Conservation (phyloP, 2,797 vertebrate species). For the Spinibarbus caldwelli region DNA sequence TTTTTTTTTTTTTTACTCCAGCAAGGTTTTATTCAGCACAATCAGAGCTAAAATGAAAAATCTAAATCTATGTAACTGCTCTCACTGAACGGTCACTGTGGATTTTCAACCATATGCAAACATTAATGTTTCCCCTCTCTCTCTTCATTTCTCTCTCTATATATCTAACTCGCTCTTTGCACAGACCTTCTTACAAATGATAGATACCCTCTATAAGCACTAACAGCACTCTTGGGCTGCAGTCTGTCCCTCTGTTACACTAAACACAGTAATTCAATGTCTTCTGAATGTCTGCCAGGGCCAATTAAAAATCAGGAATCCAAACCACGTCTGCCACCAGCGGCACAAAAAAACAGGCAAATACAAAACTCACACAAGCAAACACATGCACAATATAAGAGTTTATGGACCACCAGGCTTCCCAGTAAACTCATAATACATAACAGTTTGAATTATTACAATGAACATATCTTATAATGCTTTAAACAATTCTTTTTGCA, state of each 20-base stretch:
- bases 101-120: conserved; percentile 20
- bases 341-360: conserved; percentile 7
- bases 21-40: conserved; percentile 1
- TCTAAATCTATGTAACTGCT: background rate
- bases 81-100: background rate
- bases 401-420: background rate
- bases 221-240: conserved; percentile 54
- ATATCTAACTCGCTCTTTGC: conserved; percentile 7
- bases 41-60: background rate
- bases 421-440: background rate
- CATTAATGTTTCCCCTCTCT: background rate
- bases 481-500: background rate
- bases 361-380: conserved; percentile 4
- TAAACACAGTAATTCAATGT: conserved; percentile 53
- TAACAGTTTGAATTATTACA: background rate
- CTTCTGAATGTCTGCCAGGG: conserved; percentile 55
- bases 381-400: background rate
- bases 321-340: conserved; percentile 27
- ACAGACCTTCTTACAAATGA: conserved; percentile 51
- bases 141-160: background rate
- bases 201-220: conserved; percentile 53
- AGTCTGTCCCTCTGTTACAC: conserved; percentile 44
- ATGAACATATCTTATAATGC: background rate
- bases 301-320: conserved; percentile 56
- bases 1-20: background rate